Base-by-base conservation (phyloP, 2,113 vertebrate genomes). In the Crotophaga sulcirostris region DNA sequence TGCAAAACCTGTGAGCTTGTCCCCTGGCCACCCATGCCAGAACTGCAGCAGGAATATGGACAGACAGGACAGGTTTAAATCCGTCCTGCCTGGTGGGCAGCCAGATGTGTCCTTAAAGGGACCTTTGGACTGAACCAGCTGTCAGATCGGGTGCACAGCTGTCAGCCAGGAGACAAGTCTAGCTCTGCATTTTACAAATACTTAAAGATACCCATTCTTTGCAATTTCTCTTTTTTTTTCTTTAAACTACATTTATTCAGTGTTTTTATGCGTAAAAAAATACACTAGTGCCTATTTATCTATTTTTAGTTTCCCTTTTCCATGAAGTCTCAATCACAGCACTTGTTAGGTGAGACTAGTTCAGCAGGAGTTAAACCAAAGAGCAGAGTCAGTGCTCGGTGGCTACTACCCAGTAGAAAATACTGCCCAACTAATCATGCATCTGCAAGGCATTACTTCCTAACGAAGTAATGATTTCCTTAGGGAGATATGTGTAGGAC, bases 381-480 rank as follows among this genome's bases (percentile, higher is more conserved):
- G 14, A 56, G 29, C 14, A 51, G 40, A 73, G 51, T 7, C 24
- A 64, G 6, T 34, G 13, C 51, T 87, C 1, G 4, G 63, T 62
- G 80, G 63, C 70, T 67, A 20, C 66, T 58, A 66, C n/a, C n/a
- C 40, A 19, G 70, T 8, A 87, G 78, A 23, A 91, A 66, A 49
- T 13, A 58, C 20, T 90, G 60, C 38, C 90, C 75, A 70, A 6
- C 21, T 45, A 38, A 40, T 60, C 10, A 16, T 19, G 34, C 75
- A 64, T 86, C 90, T 93, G 59, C 67, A 75, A 88, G 63, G 60
- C 68, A 68, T 75, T 83, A 75, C 24, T 80, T 70, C 55, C 31
- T 86, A 72, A 74, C 33, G 82, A 80, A 91, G 59, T 64, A 88
- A 63, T 77, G 4, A 40, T 78, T 88, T 90, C 87, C 68, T 88